phyloP scores from a whole-genome alignment of 2,113 vertebrate genomes.

The Onychostoma macrolepis region DNA sequence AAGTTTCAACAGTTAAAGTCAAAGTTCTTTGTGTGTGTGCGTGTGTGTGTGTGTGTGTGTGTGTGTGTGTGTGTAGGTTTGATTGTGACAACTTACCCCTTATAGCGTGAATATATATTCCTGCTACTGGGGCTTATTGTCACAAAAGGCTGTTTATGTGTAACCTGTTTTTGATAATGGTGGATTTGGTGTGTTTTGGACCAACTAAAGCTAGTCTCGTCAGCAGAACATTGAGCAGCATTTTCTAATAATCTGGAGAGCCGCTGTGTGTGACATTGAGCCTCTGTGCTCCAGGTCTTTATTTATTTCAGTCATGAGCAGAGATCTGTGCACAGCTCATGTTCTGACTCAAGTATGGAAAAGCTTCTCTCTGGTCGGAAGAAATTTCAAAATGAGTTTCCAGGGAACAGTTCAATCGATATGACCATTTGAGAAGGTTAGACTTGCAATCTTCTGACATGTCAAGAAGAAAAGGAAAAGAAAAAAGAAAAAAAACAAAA shows the following conservation, averaged over 20 bases:
- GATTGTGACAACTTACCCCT: background rate
- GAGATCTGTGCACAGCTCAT: background rate
- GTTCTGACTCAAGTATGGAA: background rate
- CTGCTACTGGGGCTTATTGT: background rate
- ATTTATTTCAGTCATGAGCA: constrained; percentile 14
- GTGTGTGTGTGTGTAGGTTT: background rate
- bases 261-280: constrained; percentile 5
- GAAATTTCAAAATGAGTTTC: constrained; percentile 49
- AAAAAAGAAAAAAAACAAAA: too few species aligned
- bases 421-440: constrained; percentile 32
- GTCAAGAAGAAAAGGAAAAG: background rate
- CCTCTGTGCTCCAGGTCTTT: background rate
- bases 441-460: constrained; percentile 17
- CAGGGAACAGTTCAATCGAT: constrained; percentile 43
- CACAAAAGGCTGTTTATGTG: background rate
- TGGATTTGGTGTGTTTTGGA: background rate
- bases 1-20: too few species aligned
- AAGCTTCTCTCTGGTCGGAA: constrained; percentile 17
- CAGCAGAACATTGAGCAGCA: background rate
- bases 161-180: background rate
- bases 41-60: too few species aligned
- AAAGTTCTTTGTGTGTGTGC: too few species aligned
- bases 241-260: background rate
- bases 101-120: background rate
- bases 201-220: background rate